Percentiles rank a stretch among this genome's conserved stretches.
Conservation (phyloP, 2,113 vertebrate genomes). For the Catharus minimus region DNA sequence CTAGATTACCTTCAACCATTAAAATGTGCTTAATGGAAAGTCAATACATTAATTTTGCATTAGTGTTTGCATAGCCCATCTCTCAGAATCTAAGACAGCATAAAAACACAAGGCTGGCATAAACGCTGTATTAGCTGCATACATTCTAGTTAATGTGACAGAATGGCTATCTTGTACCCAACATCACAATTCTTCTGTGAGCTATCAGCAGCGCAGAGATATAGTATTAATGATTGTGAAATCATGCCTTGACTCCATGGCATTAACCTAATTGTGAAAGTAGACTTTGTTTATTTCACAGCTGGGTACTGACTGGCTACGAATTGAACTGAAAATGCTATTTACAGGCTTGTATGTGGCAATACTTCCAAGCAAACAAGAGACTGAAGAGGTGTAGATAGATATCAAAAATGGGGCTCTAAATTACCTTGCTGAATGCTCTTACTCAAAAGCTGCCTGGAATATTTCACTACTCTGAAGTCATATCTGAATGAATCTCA, state of each 20-base stretch:
- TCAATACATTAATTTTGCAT: neutral
- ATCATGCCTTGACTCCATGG: neutral
- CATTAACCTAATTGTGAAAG: neutral
- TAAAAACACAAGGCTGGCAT: neutral
- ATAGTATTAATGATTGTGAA: neutral
- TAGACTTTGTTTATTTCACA: constrained; percentile 26
- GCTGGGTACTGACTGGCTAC: neutral
- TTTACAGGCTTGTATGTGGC: neutral
- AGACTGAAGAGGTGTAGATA: neutral
- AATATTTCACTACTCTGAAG: neutral
- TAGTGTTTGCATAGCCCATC: neutral
- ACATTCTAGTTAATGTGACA: constrained; percentile 3
- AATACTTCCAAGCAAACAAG: constrained; percentile 19
- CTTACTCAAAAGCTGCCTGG: neutral
- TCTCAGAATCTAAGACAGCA: neutral
- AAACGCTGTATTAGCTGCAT: neutral
- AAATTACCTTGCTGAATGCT: neutral
- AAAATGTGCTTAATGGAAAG: neutral
- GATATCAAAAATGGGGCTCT: constrained; percentile 4
- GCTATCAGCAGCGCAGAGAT: neutral
- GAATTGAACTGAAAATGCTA: neutral
- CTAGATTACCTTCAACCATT: neutral
- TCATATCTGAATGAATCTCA: neutral
- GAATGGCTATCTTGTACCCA: neutral
- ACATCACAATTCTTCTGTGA: neutral